Conservation (phyloP, 2,888 invertebrate species). For the Mongoloraphidia duomilia region DNA sequence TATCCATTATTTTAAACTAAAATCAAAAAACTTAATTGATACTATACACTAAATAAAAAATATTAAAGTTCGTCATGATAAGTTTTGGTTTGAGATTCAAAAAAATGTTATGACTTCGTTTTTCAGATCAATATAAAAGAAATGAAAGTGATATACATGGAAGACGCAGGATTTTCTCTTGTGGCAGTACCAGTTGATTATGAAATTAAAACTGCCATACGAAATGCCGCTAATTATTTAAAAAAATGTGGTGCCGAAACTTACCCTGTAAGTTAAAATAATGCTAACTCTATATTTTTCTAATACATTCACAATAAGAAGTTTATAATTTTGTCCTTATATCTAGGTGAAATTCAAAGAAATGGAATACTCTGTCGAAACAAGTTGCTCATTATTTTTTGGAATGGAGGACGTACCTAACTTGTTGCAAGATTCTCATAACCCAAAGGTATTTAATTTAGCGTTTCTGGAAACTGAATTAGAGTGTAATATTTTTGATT, state of each 20-base stretch:
- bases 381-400: slow-evolving; percentile 34
- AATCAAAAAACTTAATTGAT: slow-evolving; percentile 5
- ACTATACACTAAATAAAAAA: not conserved
- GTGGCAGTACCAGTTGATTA: slow-evolving; percentile 35
- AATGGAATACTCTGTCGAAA: slow-evolving; percentile 36
- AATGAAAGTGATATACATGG: slow-evolving; percentile 37
- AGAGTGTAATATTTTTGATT: slow-evolving; percentile 1
- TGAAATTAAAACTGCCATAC: slow-evolving; percentile 36
- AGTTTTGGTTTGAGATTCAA: too few relatives aligned
- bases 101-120: too few relatives aligned
- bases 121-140: slow-evolving; percentile 18
- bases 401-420: slow-evolving; percentile 39
- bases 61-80: too few relatives aligned
- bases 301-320: not conserved
- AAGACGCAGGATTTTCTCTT: slow-evolving; percentile 39
- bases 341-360: slow-evolving; percentile 35
- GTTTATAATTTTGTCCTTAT: slow-evolving; percentile 8
- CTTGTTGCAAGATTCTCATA: slow-evolving; percentile 33
- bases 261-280: slow-evolving; percentile 23
- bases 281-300: not conserved
- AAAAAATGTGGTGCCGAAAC: slow-evolving; percentile 31
- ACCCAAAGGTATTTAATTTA: slow-evolving; percentile 31
- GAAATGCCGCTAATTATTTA: slow-evolving; percentile 35
- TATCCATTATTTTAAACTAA: too few relatives aligned
- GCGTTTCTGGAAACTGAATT: not conserved